Evolutionary conservation across 2,797 vertebrate genomes (phyloP), one percentile per base, ranked within the genome.

Genomic region (Podargus strigoides): DNA sequence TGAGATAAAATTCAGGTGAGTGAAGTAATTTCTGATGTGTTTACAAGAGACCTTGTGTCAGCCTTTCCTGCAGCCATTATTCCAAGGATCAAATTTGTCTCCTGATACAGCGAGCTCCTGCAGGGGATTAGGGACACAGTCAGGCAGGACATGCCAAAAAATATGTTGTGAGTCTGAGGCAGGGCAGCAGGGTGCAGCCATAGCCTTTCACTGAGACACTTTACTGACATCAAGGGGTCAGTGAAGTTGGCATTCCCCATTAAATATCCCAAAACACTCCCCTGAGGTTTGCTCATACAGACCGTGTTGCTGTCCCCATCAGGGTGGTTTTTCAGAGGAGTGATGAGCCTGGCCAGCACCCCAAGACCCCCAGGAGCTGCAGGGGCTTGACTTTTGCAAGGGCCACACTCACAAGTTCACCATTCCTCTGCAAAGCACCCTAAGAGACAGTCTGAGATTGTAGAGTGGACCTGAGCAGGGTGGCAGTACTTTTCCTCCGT

Each of bases 81-180:
- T 7, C 7, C 14, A 39, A 24, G 42, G 63, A 26, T 14, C 19
- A 23, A 84, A 8, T 58, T 36, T 2, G 6, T 64, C 20, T 89
- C 36, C 37, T 2, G 19, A 2, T 4, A 23, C 44, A 14, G 18
- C 12, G 36, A 21, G 10, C 10, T 50, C 16, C 47, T 56, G 9
- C 0, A 0, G 8, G 21, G 27, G 17, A 1, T 5, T 6, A 3
- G 50, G 41, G 53, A 8, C 20, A 3, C 0, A 3, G 21, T 6
- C 44, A 30, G 22, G 12, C 42, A 60, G 49, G 36, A 55, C 1
- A 0, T 12, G 42, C 6, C 70, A n/a, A 37, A 60, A 42, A 4
- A 1, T 2, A 7, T 0, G 2, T 4, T 8, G 14, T 3, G 13
- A 24, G 9, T 2, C 18, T 20, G 36, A 22, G 20, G 20, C 14